These are phyloP conservation scores for Drosophila littoralis DNA, from an alignment of 1,140 invertebrate species.

Conservation along the genomic window DNA sequence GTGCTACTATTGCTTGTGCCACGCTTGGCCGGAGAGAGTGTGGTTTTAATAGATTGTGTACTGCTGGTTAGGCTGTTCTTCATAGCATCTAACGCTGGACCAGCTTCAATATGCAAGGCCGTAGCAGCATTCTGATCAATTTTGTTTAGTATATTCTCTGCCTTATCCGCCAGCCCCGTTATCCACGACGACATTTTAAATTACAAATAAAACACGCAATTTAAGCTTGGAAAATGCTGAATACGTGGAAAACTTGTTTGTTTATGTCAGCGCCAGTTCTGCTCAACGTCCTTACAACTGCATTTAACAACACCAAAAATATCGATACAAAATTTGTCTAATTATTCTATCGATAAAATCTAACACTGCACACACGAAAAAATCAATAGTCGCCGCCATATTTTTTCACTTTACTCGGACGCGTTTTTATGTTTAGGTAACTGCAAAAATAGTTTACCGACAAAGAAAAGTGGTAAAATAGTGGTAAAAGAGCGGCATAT, in stretches of 20 bases:
- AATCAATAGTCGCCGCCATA: conserved; percentile 80
- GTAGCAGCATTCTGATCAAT: conserved; percentile 93
- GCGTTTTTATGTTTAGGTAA: conserved; percentile 69
- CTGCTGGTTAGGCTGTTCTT: conserved; percentile 65
- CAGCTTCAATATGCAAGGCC: conserved; percentile 84
- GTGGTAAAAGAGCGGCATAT: conserved; percentile 6
- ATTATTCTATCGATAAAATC: neutral
- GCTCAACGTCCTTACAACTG: neutral
- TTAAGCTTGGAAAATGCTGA: neutral
- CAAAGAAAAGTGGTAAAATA: conserved; percentile 26
- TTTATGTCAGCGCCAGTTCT: conserved; percentile 34
- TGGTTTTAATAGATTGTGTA: conserved; percentile 62
- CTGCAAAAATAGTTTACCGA: conserved; percentile 36
- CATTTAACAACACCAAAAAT: conserved; percentile 3
- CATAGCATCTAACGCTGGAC: conserved; percentile 45
- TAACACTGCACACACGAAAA: conserved; percentile 45
- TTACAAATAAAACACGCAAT: conserved; percentile 63
- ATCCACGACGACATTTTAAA: conserved; percentile 89
- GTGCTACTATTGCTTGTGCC: conserved; percentile 22
- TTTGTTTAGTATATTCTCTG: conserved; percentile 93
- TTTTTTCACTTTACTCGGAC: conserved; percentile 73
- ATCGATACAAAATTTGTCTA: conserved; percentile 17
- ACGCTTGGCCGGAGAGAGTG: conserved; percentile 50
- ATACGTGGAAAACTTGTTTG: conserved; percentile 47
- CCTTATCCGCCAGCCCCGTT: conserved; percentile 91